These are phyloP conservation scores for Lacerta viridis DNA, from an alignment of 2,797 vertebrate species.

Conservation along the genomic window DNA sequence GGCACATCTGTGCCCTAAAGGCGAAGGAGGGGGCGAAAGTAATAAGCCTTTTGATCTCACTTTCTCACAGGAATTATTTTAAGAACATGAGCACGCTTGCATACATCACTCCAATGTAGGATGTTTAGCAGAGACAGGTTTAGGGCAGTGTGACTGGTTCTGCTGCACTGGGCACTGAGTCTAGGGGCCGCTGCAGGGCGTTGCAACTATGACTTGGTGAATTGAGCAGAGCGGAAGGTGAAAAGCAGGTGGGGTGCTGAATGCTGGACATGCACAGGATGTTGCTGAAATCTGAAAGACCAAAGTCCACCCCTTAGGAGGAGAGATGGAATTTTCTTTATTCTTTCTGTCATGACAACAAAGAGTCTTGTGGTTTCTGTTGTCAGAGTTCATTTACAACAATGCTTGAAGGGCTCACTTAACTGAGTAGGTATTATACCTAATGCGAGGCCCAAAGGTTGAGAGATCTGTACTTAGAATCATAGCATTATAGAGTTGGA, in stretches of 20 bases:
- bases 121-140: neutral
- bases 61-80: neutral
- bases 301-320: neutral
- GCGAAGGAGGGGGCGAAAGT: neutral
- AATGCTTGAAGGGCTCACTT: neutral
- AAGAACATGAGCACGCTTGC: neutral
- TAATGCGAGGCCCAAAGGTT: neutral
- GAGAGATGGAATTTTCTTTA: neutral
- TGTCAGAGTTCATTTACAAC: neutral
- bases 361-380: neutral
- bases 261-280: too few species aligned
- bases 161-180: too few species aligned
- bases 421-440: neutral
- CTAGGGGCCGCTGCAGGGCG: too few species aligned
- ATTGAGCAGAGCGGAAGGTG: too few species aligned
- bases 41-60: neutral
- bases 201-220: too few species aligned
- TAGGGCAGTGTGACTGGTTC: too few species aligned
- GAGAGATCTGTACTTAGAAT: neutral
- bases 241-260: too few species aligned
- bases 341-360: neutral
- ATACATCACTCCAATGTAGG: neutral
- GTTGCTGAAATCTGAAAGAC: too few species aligned
- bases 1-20: neutral
- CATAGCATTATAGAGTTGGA: too few species aligned